These are phyloP conservation scores for Hyles euphorbiae DNA, from an alignment of 1,140 invertebrate species.

Conservation along the genomic window DNA sequence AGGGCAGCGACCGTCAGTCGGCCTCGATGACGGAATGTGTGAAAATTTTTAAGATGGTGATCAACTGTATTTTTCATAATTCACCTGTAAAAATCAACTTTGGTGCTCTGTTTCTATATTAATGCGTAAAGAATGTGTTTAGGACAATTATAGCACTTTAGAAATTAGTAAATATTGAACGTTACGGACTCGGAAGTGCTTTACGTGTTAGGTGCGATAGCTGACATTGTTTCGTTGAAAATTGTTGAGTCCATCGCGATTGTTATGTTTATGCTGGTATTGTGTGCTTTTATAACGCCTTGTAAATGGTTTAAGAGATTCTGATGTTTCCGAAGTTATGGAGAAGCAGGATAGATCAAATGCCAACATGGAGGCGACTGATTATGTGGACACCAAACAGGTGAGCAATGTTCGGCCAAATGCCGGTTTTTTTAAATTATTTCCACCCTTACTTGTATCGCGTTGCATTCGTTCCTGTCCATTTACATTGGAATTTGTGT, in stretches of 20 bases:
- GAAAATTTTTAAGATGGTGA: conserved; percentile 72
- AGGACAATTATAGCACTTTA: conserved; percentile 31
- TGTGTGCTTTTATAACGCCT: conserved; percentile 50
- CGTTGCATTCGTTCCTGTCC: conserved; percentile 25
- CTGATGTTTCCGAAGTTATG: conserved; percentile 71
- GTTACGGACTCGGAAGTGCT: conserved; percentile 38
- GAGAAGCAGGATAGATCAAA: conserved; percentile 65
- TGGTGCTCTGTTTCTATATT: conserved; percentile 40
- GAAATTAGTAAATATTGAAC: conserved; percentile 24
- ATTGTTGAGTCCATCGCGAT: conserved; percentile 60
- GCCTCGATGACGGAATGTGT: conserved; percentile 73
- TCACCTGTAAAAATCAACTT: conserved; percentile 35
- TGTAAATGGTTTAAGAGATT: conserved; percentile 60
- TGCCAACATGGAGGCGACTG: conserved; percentile 71
- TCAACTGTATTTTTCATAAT: conserved; percentile 61
- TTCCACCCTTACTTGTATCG: conserved; percentile 23
- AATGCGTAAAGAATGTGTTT: conserved; percentile 39
- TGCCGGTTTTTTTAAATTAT: conserved; percentile 54
- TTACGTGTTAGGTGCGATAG: conserved; percentile 62
- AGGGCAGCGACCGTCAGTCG: conserved; percentile 70
- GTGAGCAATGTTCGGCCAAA: conserved; percentile 49
- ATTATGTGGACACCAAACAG: conserved; percentile 69
- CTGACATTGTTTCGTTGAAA: conserved; percentile 72
- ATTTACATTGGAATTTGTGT: conserved; percentile 19
- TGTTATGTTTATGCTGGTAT: conserved; percentile 65